Conservation (phyloP, 2,113 vertebrate species). For the Pao palembangensis region DNA sequence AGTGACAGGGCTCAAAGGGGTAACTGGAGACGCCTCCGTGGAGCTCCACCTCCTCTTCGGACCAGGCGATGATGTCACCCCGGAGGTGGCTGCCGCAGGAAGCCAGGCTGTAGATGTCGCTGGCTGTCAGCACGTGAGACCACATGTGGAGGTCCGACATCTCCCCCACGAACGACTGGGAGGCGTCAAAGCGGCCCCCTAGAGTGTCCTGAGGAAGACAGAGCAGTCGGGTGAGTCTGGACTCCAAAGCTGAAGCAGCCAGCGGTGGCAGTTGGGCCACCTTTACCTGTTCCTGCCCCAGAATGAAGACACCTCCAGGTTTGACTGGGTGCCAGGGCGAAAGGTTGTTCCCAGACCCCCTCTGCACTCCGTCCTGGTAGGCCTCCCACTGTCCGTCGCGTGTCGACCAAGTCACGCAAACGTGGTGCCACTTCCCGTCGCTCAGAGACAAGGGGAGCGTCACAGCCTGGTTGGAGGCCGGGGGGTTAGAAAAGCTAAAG, state of each 20-base stretch:
- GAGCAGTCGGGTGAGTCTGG: not conserved
- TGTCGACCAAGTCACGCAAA: constrained; percentile 81
- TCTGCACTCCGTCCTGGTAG: constrained; percentile 79
- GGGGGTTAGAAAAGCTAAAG: not conserved
- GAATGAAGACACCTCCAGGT: constrained; percentile 79
- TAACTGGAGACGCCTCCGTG: constrained; percentile 77
- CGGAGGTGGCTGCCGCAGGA: constrained; percentile 72
- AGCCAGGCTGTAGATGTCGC: constrained; percentile 75
- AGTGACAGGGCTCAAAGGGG: constrained; percentile 78
- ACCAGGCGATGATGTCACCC: constrained; percentile 79
- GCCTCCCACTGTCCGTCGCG: constrained; percentile 80
- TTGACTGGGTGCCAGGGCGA: constrained; percentile 83
- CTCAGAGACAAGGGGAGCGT: constrained; percentile 73
- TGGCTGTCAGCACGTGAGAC: constrained; percentile 73
- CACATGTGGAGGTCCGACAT: constrained; percentile 82
- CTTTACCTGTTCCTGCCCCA: constrained; percentile 82
- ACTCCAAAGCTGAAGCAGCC: not conserved
- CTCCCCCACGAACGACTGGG: constrained; percentile 81
- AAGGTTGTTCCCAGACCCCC: constrained; percentile 76
- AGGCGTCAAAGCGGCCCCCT: constrained; percentile 79
- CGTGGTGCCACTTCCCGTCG: constrained; percentile 82
- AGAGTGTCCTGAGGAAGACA: constrained; percentile 73
- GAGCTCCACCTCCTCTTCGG: constrained; percentile 73
- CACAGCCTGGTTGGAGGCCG: constrained; percentile 58
- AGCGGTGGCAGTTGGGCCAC: not conserved